Percentiles rank a stretch among this genome's conserved stretches.
Conservation (phyloP, 2,113 vertebrate genomes). For the Pterocles gutturalis region DNA sequence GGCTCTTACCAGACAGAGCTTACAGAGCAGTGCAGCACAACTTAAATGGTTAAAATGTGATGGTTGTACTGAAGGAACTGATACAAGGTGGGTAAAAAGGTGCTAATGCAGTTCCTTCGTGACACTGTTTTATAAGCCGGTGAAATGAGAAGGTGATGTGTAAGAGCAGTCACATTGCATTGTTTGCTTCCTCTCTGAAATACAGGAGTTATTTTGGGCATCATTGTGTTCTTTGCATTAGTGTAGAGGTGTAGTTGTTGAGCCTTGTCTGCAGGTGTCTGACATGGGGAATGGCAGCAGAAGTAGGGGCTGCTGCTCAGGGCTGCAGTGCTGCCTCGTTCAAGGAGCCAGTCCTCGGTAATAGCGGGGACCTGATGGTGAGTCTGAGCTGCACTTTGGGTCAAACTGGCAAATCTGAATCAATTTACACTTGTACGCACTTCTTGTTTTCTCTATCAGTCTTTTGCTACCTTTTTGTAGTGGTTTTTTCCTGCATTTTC, state of each 20-base stretch:
- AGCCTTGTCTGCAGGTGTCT: background rate
- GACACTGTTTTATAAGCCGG: accelerated
- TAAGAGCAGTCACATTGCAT: background rate
- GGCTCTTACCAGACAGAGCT: background rate
- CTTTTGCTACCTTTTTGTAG: background rate
- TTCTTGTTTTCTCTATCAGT: background rate
- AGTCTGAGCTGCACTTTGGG: background rate
- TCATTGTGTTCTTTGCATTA: background rate
- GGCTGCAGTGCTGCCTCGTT: background rate
- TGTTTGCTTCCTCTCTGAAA: background rate
- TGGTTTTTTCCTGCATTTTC: no score
- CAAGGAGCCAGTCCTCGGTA: accelerated
- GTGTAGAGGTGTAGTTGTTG: background rate
- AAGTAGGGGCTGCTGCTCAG: background rate
- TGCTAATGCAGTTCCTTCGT: accelerated
- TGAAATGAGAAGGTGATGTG: no score
- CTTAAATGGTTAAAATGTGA: background rate
- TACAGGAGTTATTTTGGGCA: background rate
- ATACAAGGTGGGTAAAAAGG: background rate
- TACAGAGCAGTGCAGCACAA: background rate
- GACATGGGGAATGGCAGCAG: no score
- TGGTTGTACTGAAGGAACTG: background rate
- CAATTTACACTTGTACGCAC: accelerated
- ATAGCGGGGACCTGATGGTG: background rate
- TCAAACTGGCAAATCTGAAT: background rate